A percentile compares a stretch with the other conserved stretches of the same genome.
Evolutionary conservation across 1,140 invertebrate genomes (phyloP).

Genomic region (Pristionchus pacificus): DNA sequence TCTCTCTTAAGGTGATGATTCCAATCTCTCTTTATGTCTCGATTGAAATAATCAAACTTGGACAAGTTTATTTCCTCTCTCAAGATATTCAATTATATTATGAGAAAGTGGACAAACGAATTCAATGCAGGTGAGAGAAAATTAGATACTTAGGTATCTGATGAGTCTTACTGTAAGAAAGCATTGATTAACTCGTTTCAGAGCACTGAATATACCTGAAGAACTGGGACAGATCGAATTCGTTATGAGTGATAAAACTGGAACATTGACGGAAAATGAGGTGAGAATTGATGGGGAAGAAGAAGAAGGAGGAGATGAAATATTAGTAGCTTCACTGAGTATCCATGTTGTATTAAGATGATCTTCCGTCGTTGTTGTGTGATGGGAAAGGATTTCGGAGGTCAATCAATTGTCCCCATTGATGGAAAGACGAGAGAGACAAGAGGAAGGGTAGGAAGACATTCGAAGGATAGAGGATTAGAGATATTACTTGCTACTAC

Average conservation of each 20-base stretch:
- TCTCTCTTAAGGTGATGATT: constrained; percentile 77
- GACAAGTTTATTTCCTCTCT: constrained; percentile 91
- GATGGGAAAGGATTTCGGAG: constrained; percentile 78
- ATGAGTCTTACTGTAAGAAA: too few species aligned
- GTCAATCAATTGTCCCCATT: constrained; percentile 1
- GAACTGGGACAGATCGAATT: constrained; percentile 88
- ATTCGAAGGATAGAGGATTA: constrained; percentile 8
- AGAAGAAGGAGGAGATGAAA: not conserved
- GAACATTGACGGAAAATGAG: constrained; percentile 89
- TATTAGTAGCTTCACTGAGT: not conserved
- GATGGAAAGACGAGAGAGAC: not conserved
- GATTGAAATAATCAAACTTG: constrained; percentile 89
- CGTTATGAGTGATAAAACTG: constrained; percentile 94
- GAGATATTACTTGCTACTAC: constrained; percentile 7
- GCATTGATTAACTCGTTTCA: constrained; percentile 14
- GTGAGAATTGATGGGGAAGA: constrained; percentile 19
- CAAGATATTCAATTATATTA: constrained; percentile 83
- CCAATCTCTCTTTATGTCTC: constrained; percentile 93
- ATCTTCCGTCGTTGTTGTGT: constrained; percentile 73
- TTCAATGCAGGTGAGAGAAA: constrained; percentile 72
- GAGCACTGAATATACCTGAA: constrained; percentile 89
- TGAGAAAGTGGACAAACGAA: constrained; percentile 71
- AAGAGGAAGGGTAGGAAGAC: constrained; percentile 3
- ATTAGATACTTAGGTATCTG: not conserved
- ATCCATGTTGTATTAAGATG: constrained; percentile 38